These are phyloP conservation scores for Muricea muricata DNA, from an alignment of 92 coral and sea anemone genomes.

Conservation along the genomic window DNA sequence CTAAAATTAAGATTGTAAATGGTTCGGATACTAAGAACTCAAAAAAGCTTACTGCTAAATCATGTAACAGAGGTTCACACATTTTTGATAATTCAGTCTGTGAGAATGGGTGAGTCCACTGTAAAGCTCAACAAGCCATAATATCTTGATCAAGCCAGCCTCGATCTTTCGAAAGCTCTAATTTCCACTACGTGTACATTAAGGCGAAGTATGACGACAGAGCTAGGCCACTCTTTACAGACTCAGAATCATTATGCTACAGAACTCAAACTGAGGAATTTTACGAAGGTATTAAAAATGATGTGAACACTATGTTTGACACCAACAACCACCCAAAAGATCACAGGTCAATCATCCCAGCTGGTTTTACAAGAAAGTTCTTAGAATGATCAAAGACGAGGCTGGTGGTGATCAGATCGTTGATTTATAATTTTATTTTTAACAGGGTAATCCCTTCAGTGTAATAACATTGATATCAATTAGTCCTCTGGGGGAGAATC, in stretches of 20 bases:
- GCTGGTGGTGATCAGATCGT: conserved; percentile 29
- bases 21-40: neutral
- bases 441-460: too few relatives aligned
- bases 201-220: neutral
- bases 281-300: conserved; percentile 40
- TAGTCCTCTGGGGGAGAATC: too few relatives aligned
- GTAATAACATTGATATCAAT: too few relatives aligned
- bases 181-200: neutral
- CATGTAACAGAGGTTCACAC: neutral
- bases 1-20: neutral
- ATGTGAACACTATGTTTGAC: conserved; percentile 52
- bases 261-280: too few relatives aligned
- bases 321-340: conserved; percentile 50
- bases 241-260: too few relatives aligned
- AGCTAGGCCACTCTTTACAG: neutral
- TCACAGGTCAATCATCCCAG: conserved; percentile 38
- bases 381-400: conserved; percentile 44
- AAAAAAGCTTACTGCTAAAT: too few relatives aligned
- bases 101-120: neutral
- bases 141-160: too few relatives aligned
- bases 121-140: too few relatives aligned
- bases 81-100: too few relatives aligned
- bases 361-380: conserved; percentile 46
- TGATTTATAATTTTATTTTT: too few relatives aligned
- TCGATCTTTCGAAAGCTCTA: too few relatives aligned